Conservation (phyloP, 2,113 vertebrate species). For the Eleginops maclovinus region DNA sequence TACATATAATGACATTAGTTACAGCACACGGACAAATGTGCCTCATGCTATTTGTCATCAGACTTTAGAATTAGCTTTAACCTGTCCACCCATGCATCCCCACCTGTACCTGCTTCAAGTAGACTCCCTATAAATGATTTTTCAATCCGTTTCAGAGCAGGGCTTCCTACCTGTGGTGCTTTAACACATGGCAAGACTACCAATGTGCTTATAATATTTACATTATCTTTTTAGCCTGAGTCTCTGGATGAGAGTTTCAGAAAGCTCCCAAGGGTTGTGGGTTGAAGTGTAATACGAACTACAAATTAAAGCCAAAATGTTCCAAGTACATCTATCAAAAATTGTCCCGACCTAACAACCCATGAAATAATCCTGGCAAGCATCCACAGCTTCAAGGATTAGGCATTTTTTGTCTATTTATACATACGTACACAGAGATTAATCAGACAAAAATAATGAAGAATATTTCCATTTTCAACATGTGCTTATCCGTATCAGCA, state of each 20-base stretch:
- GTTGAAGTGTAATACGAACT: conserved; percentile 39
- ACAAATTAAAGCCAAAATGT: conserved; percentile 42
- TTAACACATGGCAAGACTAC: conserved; percentile 41
- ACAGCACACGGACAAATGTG: conserved; percentile 18
- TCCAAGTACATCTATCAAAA: conserved; percentile 51
- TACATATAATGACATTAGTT: conserved; percentile 16
- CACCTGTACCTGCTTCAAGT: background rate
- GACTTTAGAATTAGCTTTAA: conserved; percentile 26
- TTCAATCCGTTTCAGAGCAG: conserved; percentile 24
- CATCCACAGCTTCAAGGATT: conserved; percentile 41
- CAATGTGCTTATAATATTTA: conserved; percentile 49
- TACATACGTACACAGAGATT: conserved; percentile 50
- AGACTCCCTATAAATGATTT: conserved; percentile 30
- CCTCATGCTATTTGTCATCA: conserved; percentile 27
- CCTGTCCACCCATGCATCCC: conserved; percentile 1
- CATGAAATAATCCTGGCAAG: conserved; percentile 45
- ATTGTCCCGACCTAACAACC: conserved; percentile 62
- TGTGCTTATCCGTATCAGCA: conserved; percentile 37
- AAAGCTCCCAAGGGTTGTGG: conserved; percentile 27
- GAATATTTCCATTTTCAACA: conserved; percentile 29
- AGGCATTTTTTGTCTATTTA: conserved; percentile 25
- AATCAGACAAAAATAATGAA: conserved; percentile 61
- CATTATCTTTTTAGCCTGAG: conserved; percentile 23
- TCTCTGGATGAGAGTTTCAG: conserved; percentile 5
- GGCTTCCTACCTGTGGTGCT: conserved; percentile 39